Percentiles rank a stretch among this genome's conserved stretches.
These are phyloP conservation scores for Thermophis baileyi DNA, from an alignment of 2,113 vertebrate genomes.

Conservation along the genomic window DNA sequence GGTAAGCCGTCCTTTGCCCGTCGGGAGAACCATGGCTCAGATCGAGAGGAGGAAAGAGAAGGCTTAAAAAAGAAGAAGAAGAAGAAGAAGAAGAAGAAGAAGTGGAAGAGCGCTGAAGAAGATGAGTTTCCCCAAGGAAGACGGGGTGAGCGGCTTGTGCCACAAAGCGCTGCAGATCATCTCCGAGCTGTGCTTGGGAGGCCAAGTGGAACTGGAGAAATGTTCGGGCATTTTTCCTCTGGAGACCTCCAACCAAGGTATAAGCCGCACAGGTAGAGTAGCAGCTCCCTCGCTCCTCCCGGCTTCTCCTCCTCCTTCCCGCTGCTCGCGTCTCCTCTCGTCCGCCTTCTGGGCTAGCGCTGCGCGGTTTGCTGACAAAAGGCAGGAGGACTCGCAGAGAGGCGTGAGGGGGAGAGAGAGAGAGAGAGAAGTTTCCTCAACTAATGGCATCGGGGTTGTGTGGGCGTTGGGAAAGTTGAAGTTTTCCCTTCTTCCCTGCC, in stretches of 20 bases:
- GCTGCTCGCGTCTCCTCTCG: not conserved
- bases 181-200: conserved; percentile 90
- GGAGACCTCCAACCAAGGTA: conserved; percentile 79
- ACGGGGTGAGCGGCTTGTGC: conserved; percentile 88
- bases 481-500: conserved; percentile 18
- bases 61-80: not conserved
- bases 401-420: not conserved
- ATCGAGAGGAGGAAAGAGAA: not conserved
- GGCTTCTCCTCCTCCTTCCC: not conserved
- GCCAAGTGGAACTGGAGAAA: conserved; percentile 89
- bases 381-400: not conserved
- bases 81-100: not conserved
- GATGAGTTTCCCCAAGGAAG: conserved; percentile 85
- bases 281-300: not conserved
- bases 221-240: conserved; percentile 88
- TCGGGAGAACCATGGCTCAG: conserved; percentile 77
- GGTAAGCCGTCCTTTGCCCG: conserved; percentile 3
- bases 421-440: not conserved
- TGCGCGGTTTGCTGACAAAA: not conserved
- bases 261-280: conserved; percentile 82
- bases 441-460: conserved; percentile 17
- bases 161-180: conserved; percentile 93
- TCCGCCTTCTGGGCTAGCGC: not conserved
- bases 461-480: conserved; percentile 50
- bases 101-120: not conserved